A percentile compares a stretch with the other conserved stretches of the same genome.
phyloP scores from a whole-genome alignment of 1,140 invertebrate genomes.

The Pseudomyrmex pallidus region DNA sequence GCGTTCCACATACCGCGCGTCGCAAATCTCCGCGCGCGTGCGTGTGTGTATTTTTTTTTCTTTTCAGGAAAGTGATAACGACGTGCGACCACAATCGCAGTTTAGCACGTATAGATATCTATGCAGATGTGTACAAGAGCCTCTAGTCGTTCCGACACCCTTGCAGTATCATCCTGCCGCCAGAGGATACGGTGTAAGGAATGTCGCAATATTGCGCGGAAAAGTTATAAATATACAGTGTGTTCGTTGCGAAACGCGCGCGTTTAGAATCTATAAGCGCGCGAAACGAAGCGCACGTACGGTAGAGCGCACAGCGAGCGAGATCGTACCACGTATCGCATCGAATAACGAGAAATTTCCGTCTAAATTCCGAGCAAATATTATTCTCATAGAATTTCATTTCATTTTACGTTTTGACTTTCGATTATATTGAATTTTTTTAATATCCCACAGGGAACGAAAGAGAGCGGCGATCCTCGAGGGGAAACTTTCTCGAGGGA shows the following conservation, averaged over 20 bases:
- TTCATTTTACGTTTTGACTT: background rate
- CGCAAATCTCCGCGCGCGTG: background rate
- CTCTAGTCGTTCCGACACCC: background rate
- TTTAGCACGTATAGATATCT: background rate
- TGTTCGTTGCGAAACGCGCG: conserved; percentile 48
- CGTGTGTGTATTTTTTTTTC: background rate
- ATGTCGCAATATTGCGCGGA: conserved; percentile 52
- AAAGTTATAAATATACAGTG: conserved; percentile 58
- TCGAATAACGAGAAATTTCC: background rate
- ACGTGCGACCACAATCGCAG: background rate
- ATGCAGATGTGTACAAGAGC: background rate
- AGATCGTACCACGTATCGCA: no score
- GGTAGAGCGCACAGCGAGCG: no score
- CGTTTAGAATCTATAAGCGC: conserved; percentile 2
- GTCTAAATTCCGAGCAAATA: background rate
- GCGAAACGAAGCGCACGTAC: background rate
- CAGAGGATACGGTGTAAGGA: conserved; percentile 45
- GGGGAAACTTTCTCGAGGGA: background rate
- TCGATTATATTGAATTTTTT: no score
- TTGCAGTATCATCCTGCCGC: conserved; percentile 21
- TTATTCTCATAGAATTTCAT: background rate
- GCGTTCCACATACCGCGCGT: conserved; percentile 28
- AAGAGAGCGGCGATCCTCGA: no score
- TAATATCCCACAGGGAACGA: no score
- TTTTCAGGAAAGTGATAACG: conserved; percentile 50